Conservation (phyloP, 2,113 vertebrate genomes). For the Leptosomus discolor region DNA sequence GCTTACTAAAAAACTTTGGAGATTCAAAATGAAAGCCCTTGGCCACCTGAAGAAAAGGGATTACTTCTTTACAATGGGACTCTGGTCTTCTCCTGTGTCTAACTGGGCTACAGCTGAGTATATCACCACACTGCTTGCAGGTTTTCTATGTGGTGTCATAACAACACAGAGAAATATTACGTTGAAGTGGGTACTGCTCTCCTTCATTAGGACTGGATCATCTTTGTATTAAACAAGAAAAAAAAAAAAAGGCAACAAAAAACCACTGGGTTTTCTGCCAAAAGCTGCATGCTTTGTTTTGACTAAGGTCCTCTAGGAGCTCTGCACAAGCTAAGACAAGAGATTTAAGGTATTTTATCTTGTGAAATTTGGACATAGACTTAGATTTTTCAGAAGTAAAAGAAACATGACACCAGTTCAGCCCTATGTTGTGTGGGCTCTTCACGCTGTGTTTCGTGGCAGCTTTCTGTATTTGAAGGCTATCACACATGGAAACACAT, state of each 20-base stretch:
- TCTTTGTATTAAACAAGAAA: not conserved
- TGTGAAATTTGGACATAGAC: not conserved
- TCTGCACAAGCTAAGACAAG: not conserved
- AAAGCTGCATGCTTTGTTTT: not conserved
- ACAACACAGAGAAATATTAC: not conserved
- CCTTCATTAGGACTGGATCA: not conserved
- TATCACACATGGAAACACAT: not conserved
- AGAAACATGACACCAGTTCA: constrained; percentile 10
- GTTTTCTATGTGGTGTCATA: not conserved
- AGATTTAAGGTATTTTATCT: not conserved
- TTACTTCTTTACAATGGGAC: not conserved
- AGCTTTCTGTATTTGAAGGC: not conserved
- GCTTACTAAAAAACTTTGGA: not conserved
- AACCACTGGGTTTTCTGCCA: not conserved
- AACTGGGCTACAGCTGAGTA: not conserved
- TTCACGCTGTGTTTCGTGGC: not conserved
- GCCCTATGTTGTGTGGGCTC: not conserved
- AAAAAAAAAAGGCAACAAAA: not conserved
- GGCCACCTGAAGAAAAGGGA: not conserved
- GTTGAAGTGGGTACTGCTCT: not conserved
- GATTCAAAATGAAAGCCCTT: not conserved
- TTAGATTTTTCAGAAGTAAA: not conserved
- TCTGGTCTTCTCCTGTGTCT: not conserved
- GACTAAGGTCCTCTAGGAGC: not conserved
- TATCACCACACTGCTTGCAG: not conserved